Evolutionary conservation across 2,797 vertebrate genomes (phyloP), one percentile per base, ranked within the genome.

Genomic region (Loris lydekkerianus): DNA sequence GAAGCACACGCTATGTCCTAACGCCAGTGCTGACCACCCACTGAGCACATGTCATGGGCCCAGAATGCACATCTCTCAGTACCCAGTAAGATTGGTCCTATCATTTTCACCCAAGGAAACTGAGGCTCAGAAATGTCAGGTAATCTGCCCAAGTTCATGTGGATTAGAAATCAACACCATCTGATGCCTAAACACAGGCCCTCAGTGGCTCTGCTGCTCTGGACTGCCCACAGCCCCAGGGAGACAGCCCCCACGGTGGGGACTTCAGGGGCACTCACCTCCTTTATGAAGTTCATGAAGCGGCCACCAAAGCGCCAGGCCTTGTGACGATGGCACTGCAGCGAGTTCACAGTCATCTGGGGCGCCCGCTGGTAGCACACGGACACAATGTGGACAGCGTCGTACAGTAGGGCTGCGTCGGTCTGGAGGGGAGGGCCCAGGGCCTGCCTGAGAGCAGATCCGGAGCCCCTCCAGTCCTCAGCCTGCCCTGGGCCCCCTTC

Each of bases 271-370:
- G 2, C 4, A 89, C 93, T 98, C 98, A 99, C 99, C 99, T 99
- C 99, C 98, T 99, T 99, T 97, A 99, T 99, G 98, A 99, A 99
- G 95, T 99, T 99, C 99, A 99, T 99, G 98, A 99, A 99, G 98
- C 99, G 99, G 1, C 99, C 99, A 0, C 99, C 99, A 3, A 99
- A 99, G 97, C 99, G 99, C 99, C 99, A 99, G 96, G 99, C 99
- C 96, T 99, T 99, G 98, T 99, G 99, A 31, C 99, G 99, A 89
- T 99, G 99, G 98, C 99, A 99, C 98, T 99, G 99, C 98, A 99
- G 98, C 5, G 99, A 99, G 98, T 99, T 99, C 27, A 99, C 99
- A 0, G 99, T 99, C 99, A 99, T 99, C 98, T 99, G 99, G 0
- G 99, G 99, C 0, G 99, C 99, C 23, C 99, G 99, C 98, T 99